Evolutionary conservation across 2,113 vertebrate species (phyloP).

Genomic region (Mormoops blainvillei): DNA sequence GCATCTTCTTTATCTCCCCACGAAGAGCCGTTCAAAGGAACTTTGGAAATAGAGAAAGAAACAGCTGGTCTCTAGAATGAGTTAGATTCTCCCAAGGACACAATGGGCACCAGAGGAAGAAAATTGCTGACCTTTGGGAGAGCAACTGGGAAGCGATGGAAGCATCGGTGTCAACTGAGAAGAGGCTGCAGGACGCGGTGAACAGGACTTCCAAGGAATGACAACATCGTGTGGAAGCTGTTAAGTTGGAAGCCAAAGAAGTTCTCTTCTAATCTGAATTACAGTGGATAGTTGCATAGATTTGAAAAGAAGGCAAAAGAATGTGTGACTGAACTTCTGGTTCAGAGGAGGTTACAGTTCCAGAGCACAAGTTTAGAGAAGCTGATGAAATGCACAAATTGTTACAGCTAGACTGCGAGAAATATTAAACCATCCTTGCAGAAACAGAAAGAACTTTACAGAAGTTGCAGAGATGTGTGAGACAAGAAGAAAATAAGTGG

Average conservation of each 20-base stretch:
- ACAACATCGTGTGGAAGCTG: background rate
- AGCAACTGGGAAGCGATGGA: background rate
- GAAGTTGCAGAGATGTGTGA: background rate
- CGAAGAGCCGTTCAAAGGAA: slow-evolving; percentile 16
- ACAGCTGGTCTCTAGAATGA: slow-evolving; percentile 84
- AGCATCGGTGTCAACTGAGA: background rate
- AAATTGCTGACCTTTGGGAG: slow-evolving; percentile 86
- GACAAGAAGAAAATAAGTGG: background rate
- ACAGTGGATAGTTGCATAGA: background rate
- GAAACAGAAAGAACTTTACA: background rate
- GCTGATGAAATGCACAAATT: background rate
- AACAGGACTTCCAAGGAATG: background rate
- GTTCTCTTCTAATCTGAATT: background rate
- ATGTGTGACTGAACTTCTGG: background rate
- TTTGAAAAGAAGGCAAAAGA: background rate
- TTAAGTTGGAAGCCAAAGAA: background rate
- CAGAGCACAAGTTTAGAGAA: background rate
- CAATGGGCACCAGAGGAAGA: slow-evolving; percentile 92
- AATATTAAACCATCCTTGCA: background rate
- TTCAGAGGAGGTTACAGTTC: background rate
- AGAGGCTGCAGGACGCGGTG: background rate
- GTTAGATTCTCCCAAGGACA: slow-evolving; percentile 85
- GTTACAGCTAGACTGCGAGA: background rate
- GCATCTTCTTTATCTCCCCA: background rate
- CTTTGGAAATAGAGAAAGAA: slow-evolving; percentile 87